Evolutionary conservation across 2,113 vertebrate species (phyloP).

Genomic region (Pantherophis guttatus): DNA sequence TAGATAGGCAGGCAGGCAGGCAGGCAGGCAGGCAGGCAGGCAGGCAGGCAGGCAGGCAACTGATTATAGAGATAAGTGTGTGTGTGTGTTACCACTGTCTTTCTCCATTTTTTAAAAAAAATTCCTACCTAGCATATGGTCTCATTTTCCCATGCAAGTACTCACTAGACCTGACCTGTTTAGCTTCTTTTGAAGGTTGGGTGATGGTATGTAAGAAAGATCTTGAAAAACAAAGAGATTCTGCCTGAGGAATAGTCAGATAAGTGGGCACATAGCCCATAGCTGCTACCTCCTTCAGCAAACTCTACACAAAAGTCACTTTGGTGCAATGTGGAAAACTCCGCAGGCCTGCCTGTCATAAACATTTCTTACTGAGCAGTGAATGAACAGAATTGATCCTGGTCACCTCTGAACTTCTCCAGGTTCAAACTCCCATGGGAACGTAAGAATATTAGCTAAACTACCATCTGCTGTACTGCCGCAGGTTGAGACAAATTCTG

Average conservation of each 20-base stretch:
- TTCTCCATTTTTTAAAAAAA: background rate
- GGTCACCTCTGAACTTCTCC: background rate
- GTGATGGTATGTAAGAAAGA: background rate
- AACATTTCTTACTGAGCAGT: background rate
- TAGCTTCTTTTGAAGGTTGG: background rate
- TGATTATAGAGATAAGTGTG: background rate
- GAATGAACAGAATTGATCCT: background rate
- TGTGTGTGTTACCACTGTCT: background rate
- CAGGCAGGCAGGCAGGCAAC: no score
- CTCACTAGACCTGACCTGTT: background rate
- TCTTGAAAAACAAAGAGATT: background rate
- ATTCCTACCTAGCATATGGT: background rate
- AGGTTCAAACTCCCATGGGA: background rate
- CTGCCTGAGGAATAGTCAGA: background rate
- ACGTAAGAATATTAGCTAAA: background rate
- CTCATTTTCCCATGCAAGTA: background rate
- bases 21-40: no score
- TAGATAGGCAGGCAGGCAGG: no score
- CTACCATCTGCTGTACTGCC: background rate
- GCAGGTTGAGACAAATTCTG: background rate
- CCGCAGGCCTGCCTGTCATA: background rate
- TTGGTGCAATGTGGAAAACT: background rate
- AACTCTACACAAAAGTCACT: background rate
- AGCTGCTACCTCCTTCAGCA: background rate
- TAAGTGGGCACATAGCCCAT: background rate